Percentiles rank a stretch among this genome's conserved stretches.
These are phyloP conservation scores for Calameuta filiformis DNA, from an alignment of 2,888 invertebrate genomes.

Conservation along the genomic window DNA sequence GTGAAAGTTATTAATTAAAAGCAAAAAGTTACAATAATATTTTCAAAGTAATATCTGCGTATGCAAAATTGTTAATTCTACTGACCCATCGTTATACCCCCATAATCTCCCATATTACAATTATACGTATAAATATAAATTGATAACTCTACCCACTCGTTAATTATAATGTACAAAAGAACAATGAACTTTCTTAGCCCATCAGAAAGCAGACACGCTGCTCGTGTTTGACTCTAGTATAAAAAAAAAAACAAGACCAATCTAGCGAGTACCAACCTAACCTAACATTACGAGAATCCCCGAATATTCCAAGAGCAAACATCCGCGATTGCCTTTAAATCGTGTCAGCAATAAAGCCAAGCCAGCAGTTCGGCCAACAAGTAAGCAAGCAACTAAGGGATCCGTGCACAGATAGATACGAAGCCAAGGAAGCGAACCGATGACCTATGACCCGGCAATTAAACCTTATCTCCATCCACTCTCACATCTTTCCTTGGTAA, in stretches of 20 bases:
- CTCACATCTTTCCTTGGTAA: not conserved
- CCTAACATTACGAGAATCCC: not conserved
- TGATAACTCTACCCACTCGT: not conserved
- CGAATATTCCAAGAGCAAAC: not conserved
- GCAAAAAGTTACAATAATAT: too few species aligned
- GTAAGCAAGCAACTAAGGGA: not conserved
- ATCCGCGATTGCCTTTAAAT: not conserved
- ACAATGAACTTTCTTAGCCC: not conserved
- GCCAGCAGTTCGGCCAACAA: not conserved
- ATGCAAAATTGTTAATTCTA: too few species aligned
- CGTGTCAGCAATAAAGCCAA: not conserved
- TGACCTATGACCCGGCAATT: constrained; percentile 1
- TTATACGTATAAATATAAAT: too few species aligned
- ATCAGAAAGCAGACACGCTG: not conserved
- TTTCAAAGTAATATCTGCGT: too few species aligned
- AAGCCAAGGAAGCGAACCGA: not conserved
- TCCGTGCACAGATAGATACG: not conserved
- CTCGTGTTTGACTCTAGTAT: not conserved
- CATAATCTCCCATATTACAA: too few species aligned
- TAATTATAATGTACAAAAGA: not conserved
- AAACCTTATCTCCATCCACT: not conserved
- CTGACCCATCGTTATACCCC: too few species aligned
- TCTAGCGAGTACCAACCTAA: not conserved
- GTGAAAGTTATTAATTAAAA: too few species aligned
- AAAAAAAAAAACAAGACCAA: not conserved